These are phyloP conservation scores for Mystacornis crossleyi DNA, from an alignment of 2,113 vertebrate species.

Conservation along the genomic window DNA sequence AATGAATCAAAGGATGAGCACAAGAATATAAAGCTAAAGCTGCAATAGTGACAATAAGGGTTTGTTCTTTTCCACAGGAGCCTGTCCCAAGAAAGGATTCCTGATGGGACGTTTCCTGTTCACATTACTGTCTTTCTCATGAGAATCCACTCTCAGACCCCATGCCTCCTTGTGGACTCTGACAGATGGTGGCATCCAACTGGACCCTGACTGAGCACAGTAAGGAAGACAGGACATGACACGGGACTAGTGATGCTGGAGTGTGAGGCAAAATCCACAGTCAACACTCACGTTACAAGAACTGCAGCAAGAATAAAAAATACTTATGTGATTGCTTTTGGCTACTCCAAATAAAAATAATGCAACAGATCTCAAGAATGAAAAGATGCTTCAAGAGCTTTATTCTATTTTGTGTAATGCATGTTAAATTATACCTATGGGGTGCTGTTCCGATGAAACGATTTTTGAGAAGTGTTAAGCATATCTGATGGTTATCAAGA, in stretches of 20 bases:
- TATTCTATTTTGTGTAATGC: not conserved
- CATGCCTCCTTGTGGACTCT: not conserved
- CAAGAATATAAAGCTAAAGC: conserved; percentile 52
- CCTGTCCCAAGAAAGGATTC: conserved; percentile 71
- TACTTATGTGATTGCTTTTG: not conserved
- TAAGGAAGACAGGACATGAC: not conserved
- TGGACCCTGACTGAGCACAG: not conserved
- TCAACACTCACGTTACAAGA: not conserved
- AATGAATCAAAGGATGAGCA: conserved; percentile 72
- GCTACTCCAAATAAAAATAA: not conserved
- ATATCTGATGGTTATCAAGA: not conserved
- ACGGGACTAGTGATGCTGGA: not conserved
- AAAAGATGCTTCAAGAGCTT: not conserved
- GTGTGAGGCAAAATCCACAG: not conserved
- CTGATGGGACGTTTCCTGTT: conserved; percentile 76
- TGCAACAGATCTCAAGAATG: not conserved
- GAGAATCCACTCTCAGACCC: conserved; percentile 65
- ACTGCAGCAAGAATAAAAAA: not conserved
- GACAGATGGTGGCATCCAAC: conserved; percentile 31
- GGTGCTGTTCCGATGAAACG: not conserved
- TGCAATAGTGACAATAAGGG: conserved; percentile 62
- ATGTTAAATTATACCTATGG: not conserved
- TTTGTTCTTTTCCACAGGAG: conserved; percentile 75
- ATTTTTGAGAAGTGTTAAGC: not conserved
- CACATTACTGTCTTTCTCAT: conserved; percentile 72